These are phyloP conservation scores for Tetranychus piercei DNA, from an alignment of 2,888 invertebrate species.

Conservation along the genomic window DNA sequence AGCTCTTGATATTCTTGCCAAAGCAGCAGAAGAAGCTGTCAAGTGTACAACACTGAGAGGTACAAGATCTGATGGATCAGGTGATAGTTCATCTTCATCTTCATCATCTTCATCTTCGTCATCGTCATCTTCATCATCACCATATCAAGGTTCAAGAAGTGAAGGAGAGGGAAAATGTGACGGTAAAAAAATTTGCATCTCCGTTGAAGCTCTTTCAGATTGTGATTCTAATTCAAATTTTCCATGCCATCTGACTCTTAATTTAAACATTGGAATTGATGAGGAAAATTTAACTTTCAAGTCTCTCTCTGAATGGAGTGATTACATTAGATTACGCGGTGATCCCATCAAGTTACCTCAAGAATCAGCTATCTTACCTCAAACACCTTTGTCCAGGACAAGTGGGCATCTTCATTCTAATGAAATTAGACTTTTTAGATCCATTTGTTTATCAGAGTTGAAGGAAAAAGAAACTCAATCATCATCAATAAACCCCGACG, in stretches of 20 bases:
- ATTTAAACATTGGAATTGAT: neutral
- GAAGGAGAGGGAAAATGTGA: neutral
- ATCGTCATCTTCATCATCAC: neutral
- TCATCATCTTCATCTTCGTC: constrained; percentile 1
- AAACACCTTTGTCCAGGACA: neutral
- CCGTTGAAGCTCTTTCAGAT: neutral
- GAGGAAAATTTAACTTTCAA: constrained; percentile 17
- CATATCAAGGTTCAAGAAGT: neutral
- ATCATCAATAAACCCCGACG: neutral
- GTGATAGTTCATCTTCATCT: neutral
- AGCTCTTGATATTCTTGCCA: constrained; percentile 17
- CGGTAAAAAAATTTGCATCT: neutral
- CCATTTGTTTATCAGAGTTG: neutral
- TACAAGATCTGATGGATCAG: neutral
- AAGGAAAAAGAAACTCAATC: neutral
- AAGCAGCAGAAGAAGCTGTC: constrained; percentile 18
- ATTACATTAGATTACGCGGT: constrained; percentile 14
- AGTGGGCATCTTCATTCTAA: neutral
- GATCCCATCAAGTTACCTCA: constrained; percentile 14
- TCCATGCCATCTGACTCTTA: constrained; percentile 4
- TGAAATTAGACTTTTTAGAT: neutral
- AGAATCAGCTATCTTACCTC: constrained; percentile 10
- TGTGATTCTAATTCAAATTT: constrained; percentile 14
- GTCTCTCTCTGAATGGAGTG: constrained; percentile 19
- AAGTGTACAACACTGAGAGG: neutral